phyloP scores from a whole-genome alignment of 2,888 invertebrate genomes.

The Drosophila kuntzei region DNA sequence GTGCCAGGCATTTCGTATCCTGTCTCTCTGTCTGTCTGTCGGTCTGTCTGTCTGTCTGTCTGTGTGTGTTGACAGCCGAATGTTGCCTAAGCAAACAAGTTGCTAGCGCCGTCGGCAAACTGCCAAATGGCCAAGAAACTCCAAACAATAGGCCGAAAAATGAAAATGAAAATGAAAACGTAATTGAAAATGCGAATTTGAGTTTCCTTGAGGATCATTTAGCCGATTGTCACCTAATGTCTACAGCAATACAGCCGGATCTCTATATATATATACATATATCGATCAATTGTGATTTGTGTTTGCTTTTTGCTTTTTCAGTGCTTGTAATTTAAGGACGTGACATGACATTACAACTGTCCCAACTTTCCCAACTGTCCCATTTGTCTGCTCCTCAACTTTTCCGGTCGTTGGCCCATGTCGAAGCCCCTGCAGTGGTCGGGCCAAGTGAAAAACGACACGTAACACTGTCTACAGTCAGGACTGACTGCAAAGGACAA shows the following conservation, averaged over 20 bases:
- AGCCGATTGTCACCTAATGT: slow-evolving; percentile 72
- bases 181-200: background rate
- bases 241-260: slow-evolving; percentile 81
- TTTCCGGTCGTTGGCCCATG: slow-evolving; percentile 50
- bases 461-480: slow-evolving; percentile 46
- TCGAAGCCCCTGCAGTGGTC: slow-evolving; percentile 79
- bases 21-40: slow-evolving; percentile 16
- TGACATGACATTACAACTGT: slow-evolving; percentile 67
- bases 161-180: background rate
- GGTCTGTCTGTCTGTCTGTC: background rate
- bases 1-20: slow-evolving; percentile 31
- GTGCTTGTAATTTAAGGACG: slow-evolving; percentile 83
- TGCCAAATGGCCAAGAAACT: slow-evolving; percentile 78
- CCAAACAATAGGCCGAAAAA: slow-evolving; percentile 12
- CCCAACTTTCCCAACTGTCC: background rate
- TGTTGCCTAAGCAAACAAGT: slow-evolving; percentile 68
- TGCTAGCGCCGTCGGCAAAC: slow-evolving; percentile 75
- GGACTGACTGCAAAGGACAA: slow-evolving; percentile 30
- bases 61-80: slow-evolving; percentile 47
- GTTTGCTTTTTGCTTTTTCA: slow-evolving; percentile 44
- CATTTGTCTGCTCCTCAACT: background rate
- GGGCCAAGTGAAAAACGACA: slow-evolving; percentile 78
- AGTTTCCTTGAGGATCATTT: slow-evolving; percentile 32
- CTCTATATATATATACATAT: slow-evolving; percentile 1
- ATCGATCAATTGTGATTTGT: slow-evolving; percentile 46